Percentiles rank a stretch among this genome's conserved stretches.
Evolutionary conservation across 2,888 invertebrate genomes (phyloP).

Genomic region (Notodonta dromedarius): DNA sequence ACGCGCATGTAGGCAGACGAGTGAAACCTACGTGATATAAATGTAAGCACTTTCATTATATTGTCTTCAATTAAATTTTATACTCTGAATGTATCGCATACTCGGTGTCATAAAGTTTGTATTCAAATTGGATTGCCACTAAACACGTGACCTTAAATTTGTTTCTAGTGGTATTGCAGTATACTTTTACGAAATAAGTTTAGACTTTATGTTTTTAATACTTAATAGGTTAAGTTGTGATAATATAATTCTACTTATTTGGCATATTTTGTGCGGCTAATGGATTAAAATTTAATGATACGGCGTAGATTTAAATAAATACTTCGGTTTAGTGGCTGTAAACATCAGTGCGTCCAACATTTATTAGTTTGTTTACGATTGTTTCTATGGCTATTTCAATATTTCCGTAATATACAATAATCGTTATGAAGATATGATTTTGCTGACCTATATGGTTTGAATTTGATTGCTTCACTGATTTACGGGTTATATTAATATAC

Average conservation of each 20-base stretch:
- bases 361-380: slow-evolving; percentile 38
- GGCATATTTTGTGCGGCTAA: slow-evolving; percentile 25
- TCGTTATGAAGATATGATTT: slow-evolving; percentile 15
- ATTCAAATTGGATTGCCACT: slow-evolving; percentile 4
- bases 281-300: slow-evolving; percentile 36
- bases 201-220: slow-evolving; percentile 22
- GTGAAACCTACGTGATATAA: slow-evolving; percentile 61
- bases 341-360: slow-evolving; percentile 33
- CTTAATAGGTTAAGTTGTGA: slow-evolving; percentile 1
- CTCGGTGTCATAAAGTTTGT: background rate
- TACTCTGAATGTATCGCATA: slow-evolving; percentile 9
- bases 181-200: slow-evolving; percentile 16
- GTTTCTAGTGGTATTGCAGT: slow-evolving; percentile 10
- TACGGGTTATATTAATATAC: background rate
- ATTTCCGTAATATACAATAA: slow-evolving; percentile 20
- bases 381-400: slow-evolving; percentile 34
- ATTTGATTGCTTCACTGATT: slow-evolving; percentile 5
- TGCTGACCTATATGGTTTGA: slow-evolving; percentile 14
- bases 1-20: slow-evolving; percentile 48
- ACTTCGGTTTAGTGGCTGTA: slow-evolving; percentile 41
- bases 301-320: slow-evolving; percentile 31
- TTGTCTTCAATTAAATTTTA: slow-evolving; percentile 36
- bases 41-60: slow-evolving; percentile 59
- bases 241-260: slow-evolving; percentile 31
- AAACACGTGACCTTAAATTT: slow-evolving; percentile 22